Evolutionary conservation across 2,113 vertebrate genomes (phyloP).

Genomic region (Hymenochirus boettgeri): DNA sequence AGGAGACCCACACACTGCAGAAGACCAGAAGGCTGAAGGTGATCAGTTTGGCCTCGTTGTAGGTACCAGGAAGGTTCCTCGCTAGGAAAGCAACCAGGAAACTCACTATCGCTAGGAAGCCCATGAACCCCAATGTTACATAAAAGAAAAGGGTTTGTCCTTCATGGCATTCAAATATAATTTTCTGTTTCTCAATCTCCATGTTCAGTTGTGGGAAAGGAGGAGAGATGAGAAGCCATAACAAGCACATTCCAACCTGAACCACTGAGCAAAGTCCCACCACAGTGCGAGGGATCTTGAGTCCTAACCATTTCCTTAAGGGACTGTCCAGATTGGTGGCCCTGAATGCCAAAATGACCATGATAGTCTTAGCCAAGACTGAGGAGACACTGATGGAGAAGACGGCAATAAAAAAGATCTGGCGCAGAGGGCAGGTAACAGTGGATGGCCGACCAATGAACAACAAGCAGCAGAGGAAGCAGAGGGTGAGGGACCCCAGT

Average conservation of each 20-base stretch:
- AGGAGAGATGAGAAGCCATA: conserved; percentile 33
- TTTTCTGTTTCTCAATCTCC: conserved; percentile 3
- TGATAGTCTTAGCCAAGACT: conserved; percentile 69
- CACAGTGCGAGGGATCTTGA: conserved; percentile 55
- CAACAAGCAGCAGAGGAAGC: conserved; percentile 32
- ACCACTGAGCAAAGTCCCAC: neutral
- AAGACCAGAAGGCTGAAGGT: conserved; percentile 38
- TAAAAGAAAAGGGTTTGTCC: conserved; percentile 23
- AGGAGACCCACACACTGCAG: conserved; percentile 39
- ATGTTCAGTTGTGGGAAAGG: conserved; percentile 30
- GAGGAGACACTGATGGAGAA: conserved; percentile 67
- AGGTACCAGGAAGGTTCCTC: conserved; percentile 35
- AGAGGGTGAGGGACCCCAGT: conserved; percentile 29
- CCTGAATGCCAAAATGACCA: conserved; percentile 67
- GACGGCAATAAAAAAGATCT: conserved; percentile 64
- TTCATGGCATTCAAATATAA: conserved; percentile 40
- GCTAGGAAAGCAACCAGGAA: conserved; percentile 39
- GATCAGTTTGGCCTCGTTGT: conserved; percentile 37
- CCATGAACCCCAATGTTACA: conserved; percentile 28
- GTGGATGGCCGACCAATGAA: conserved; percentile 48
- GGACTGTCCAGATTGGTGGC: conserved; percentile 62
- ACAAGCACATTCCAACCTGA: conserved; percentile 31
- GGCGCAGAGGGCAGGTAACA: conserved; percentile 64
- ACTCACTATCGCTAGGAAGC: conserved; percentile 21
- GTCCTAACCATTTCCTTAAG: conserved; percentile 66